A percentile compares a stretch with the other conserved stretches of the same genome.
Evolutionary conservation across 23 tunicate species (phyloP).

Genomic region (Trididemnum clinides): DNA sequence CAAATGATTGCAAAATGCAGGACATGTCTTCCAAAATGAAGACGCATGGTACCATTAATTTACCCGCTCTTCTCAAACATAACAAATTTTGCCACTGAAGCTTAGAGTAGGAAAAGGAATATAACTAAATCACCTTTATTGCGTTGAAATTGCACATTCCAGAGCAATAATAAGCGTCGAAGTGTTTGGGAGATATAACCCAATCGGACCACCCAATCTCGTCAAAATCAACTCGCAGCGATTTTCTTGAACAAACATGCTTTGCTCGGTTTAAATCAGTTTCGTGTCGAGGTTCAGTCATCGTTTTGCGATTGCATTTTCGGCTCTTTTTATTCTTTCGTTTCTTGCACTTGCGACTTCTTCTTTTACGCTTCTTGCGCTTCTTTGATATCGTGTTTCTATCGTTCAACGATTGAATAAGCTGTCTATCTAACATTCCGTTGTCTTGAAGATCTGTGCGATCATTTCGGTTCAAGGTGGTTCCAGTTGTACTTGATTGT

Average conservation of each 20-base stretch:
- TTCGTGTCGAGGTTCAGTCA: not conserved
- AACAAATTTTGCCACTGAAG: no score
- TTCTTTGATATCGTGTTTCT: constrained; percentile 9
- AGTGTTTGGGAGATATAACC: constrained; percentile 76
- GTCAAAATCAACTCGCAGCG: constrained; percentile 60
- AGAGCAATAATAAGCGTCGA: constrained; percentile 84
- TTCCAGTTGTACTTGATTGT: not conserved
- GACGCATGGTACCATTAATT: no score
- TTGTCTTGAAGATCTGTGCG: constrained; percentile 67
- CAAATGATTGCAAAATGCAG: no score
- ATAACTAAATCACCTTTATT: constrained; percentile 50
- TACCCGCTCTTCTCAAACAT: no score
- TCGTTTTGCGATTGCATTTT: not conserved
- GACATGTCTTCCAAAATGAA: no score
- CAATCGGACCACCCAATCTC: constrained; percentile 82
- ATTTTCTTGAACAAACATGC: constrained; percentile 44
- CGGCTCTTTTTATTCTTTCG: constrained; percentile 18
- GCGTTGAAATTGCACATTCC: constrained; percentile 61
- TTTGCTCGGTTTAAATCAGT: not conserved
- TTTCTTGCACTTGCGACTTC: constrained; percentile 26
- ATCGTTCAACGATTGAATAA: constrained; percentile 26
- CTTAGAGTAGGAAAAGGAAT: no score
- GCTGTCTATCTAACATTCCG: constrained; percentile 15
- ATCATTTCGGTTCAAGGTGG: constrained; percentile 31
- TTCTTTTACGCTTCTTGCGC: constrained; percentile 36